Percentiles rank a stretch among this genome's conserved stretches.
Conservation (phyloP, 30 jellyfish, hydroid and myxozoan species). For the Hydractinia echinata region DNA sequence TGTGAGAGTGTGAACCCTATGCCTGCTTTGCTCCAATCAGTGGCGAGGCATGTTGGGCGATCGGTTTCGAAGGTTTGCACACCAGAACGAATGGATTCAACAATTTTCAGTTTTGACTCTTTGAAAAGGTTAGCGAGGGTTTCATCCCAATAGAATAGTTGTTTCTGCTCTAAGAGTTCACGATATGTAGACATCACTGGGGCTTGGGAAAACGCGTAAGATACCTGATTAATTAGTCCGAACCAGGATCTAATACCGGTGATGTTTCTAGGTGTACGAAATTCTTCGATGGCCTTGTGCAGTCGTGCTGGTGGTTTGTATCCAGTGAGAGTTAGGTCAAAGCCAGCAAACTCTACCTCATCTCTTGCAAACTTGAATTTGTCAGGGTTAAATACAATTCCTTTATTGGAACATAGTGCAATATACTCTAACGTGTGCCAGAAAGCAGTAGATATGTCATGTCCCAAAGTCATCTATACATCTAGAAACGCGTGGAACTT, state of each 20-base stretch:
- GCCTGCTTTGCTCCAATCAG: no score
- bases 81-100: no score
- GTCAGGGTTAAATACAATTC: slow-evolving; percentile 31
- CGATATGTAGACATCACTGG: slow-evolving; percentile 34
- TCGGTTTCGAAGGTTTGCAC: no score
- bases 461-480: no score
- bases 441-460: no score
- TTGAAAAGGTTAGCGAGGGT: slow-evolving; percentile 20
- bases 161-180: not conserved
- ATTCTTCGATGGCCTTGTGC: slow-evolving; percentile 16
- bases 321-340: not conserved
- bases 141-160: slow-evolving; percentile 26
- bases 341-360: slow-evolving; percentile 18
- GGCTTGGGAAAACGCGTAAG: slow-evolving; percentile 32
- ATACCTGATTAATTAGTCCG: slow-evolving; percentile 23
- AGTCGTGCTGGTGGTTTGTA: slow-evolving; percentile 6
- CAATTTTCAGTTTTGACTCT: no score
- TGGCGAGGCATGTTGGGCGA: no score
- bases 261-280: slow-evolving; percentile 33
- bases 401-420: slow-evolving; percentile 2
- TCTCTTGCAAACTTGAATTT: slow-evolving; percentile 13
- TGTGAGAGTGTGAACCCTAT: no score
- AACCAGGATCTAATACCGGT: slow-evolving; percentile 30
- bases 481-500: no score
- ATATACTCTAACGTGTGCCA: slow-evolving; percentile 5